A percentile compares a stretch with the other conserved stretches of the same genome.
Conservation (phyloP, 2,113 vertebrate genomes). For the Heliornis fulica region DNA sequence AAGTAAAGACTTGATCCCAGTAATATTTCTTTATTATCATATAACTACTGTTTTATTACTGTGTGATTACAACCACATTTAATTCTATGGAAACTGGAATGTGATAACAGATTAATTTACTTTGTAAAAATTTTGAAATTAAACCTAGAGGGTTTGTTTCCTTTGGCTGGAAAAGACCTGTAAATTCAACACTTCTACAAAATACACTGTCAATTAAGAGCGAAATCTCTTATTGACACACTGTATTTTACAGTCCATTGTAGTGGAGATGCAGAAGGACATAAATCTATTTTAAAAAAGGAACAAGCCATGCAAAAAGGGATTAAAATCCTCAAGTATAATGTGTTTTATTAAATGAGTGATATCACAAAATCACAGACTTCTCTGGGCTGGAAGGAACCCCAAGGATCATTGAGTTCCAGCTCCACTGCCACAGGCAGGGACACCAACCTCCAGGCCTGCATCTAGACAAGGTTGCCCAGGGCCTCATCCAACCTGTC, state of each 20-base stretch:
- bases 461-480: no score
- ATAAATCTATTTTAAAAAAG: not conserved
- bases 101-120: not conserved
- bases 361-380: no score
- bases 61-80: not conserved
- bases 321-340: not conserved
- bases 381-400: no score
- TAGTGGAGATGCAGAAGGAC: not conserved
- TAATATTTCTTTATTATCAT: not conserved
- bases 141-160: not conserved
- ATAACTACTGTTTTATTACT: no score
- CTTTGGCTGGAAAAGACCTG: not conserved
- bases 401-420: no score
- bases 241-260: not conserved
- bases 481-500: no score
- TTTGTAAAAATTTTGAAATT: not conserved
- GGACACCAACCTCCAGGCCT: no score
- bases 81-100: not conserved
- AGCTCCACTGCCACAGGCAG: no score
- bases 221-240: not conserved
- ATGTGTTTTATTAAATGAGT: not conserved
- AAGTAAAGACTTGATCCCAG: not conserved
- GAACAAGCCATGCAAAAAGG: not conserved
- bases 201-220: not conserved
- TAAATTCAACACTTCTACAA: not conserved